Base-by-base conservation (phyloP, 2,113 vertebrate genomes). In the Oryzias melastigma region DNA sequence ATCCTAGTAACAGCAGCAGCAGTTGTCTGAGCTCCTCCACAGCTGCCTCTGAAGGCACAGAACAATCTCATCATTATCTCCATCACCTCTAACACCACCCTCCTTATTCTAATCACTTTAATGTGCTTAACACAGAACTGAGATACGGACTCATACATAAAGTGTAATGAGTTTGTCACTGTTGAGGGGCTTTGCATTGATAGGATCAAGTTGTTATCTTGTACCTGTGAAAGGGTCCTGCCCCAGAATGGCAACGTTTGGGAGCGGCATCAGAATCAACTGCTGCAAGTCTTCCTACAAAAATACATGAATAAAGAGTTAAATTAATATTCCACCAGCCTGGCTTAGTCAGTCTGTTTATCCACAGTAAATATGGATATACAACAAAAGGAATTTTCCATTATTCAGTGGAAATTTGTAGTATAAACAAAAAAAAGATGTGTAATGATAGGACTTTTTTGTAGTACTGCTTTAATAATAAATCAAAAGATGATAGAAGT, bases 171-270 rank as follows among this genome's bases (percentile, higher is more conserved):
- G 81, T 81, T 79, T 62, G 52, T 73, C 29, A 45, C 47, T 5
- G 46, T 62, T 67, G 62, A 68, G 61, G 74, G 59, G 72, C 44
- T 15, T 17, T 57, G 47, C 71, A 58, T 62, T 74, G 77, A 84
- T 84, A 68, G 54, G 62, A 78, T 77, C 62, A 44, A n/a, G 24
- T 14, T 25, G 58, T 66, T 73, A 76, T 82, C 75, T 62, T 55
- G 64, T 85, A 96, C 95, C 95, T 93, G 94, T 94, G 49, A 95
- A 76, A 20, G 95, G 94, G 71, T 95, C 92, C 68, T 90, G 91
- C 17, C 91, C 93, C 85, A 97, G 54, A 13, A 92, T 89, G 75
- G 93, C 91, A 29, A 94, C 80, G 35, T 95, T 95, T 19, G 95
- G 95, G 8, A 95, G 93, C 2, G 92, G 78, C 65, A 89, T 91